Evolutionary conservation across 1,140 invertebrate genomes (phyloP).

Genomic region (Paraescarpia echinospica): DNA sequence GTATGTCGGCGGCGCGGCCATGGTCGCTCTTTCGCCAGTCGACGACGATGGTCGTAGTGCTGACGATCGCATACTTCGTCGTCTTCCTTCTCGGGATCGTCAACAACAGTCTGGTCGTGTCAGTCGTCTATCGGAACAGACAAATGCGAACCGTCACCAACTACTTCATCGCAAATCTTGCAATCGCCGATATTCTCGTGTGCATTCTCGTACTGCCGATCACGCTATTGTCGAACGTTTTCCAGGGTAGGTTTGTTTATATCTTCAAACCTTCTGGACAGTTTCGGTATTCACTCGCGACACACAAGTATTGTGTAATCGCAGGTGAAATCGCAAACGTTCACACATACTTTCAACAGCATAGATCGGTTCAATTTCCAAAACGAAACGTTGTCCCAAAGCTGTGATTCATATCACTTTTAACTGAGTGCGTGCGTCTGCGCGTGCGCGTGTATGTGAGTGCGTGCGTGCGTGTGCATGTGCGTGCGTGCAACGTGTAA

Average conservation of each 20-base stretch:
- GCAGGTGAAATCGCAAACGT: too few species aligned
- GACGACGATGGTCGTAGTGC: slow-evolving; percentile 18
- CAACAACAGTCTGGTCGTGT: slow-evolving; percentile 86
- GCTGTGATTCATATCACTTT: too few species aligned
- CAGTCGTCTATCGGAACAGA: slow-evolving; percentile 84
- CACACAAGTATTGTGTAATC: too few species aligned
- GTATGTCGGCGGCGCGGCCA: not conserved
- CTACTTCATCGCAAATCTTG: slow-evolving; percentile 60
- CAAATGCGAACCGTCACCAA: slow-evolving; percentile 74
- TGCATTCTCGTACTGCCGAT: slow-evolving; percentile 39
- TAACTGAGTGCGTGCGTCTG: too few species aligned
- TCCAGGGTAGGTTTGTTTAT: slow-evolving; percentile 23
- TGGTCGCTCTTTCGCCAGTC: slow-evolving; percentile 69
- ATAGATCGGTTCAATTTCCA: too few species aligned
- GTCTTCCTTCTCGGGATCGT: slow-evolving; percentile 84
- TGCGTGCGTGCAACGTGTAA: too few species aligned
- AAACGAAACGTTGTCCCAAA: too few species aligned
- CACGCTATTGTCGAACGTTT: slow-evolving; percentile 31
- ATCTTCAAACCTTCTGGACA: too few species aligned
- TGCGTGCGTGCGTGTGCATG: too few species aligned
- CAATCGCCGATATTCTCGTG: slow-evolving; percentile 40
- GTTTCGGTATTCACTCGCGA: too few species aligned
- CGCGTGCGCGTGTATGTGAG: too few species aligned
- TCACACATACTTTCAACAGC: not conserved
- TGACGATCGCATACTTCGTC: slow-evolving; percentile 71